Base-by-base conservation (phyloP, 1,140 invertebrate species). In the Helicoverpa armigera region DNA sequence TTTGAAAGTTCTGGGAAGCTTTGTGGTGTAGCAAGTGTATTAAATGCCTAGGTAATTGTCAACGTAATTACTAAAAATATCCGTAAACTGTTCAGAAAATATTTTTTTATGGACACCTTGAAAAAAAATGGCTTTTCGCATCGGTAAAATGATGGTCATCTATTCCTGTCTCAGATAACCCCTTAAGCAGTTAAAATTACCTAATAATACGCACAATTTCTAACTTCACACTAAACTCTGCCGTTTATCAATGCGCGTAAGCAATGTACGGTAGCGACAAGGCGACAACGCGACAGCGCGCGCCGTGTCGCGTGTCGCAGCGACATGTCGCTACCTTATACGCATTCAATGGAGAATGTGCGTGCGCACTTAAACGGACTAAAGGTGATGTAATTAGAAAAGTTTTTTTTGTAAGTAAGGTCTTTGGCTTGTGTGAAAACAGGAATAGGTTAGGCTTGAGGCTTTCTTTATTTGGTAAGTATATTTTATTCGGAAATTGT, bases 261-360 rank as follows among this genome's bases (percentile, higher is more conserved):
- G 84, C 75, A 82, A 43, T 50, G 78, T 84, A 86, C 86, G 82
- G 88, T 88, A 85, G 89, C 43, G 79, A 84, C 72, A 79, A 74
- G 67, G 67, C 67, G 67, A 53, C 67, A 70, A 70, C 18, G 82
- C 80, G 85, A 86, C 85, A 83, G 50, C 18, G 58, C 70, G 78
- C 81, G 81, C 85, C 72, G 56, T 86, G 86, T 88, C 83, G 83
- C 81, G 65, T 65, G 75, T 77, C 75, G 60, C 75, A 48, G 84
- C 81, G 79, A 87, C 87, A 87, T 84, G 88, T 86, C 81, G 82
- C 84, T 74, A 82, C 89, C 89, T 88, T 90, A 90, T 89, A 89
- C 86, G 89, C 87, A 88, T 82, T 87, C 74, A 84, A 87, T 86
- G 83, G 83, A 76, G 75, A 82, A 85, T 83, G 86, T 87, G 87